Base-by-base conservation (phyloP, 2,113 vertebrate species). In the Cygnus buccinator region DNA sequence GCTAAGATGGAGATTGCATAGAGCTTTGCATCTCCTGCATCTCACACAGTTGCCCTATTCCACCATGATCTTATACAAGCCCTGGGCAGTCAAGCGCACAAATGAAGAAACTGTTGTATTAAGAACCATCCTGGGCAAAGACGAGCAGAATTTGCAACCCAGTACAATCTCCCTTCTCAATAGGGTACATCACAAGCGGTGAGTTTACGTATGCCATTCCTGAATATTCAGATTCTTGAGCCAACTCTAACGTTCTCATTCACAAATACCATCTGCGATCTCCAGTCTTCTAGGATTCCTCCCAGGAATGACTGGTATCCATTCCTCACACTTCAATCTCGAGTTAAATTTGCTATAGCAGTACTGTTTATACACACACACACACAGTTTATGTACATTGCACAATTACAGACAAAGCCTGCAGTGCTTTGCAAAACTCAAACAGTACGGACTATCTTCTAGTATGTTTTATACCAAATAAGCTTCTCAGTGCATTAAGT, bases 161-260 rank as follows among this genome's bases (percentile, higher is more conserved):
- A 66, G 63, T 10, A 65, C 26, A 41, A 67, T 6, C 65, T 66
- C 29, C 33, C 65, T 68, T 48, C 39, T 78, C 20, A 33, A 79
- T 54, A 52, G 7, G 26, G 20, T 39, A 74, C 54, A 50, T 17
- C 54, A 50, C 74, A 79, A 68, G 14, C 1, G 1, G n/a, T 26
- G 11, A 58, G 58, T 52, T 18, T 43, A 66, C 0, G 0, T 8
- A 23, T 11, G 46, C 35, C 1, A 0, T 18, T 35, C 83, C 82
- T 0, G 0, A 43, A 50, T 29, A 78, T 4, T 37, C 44, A 55
- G 59, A 41, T 43, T 82, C 29, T n/a, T 43, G 22, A 48, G 39
- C 7, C 50, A 90, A 16, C 50, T 70, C 44, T 10, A n/a, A 46
- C 0, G 2, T 48, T 79, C 33, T 65, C 33, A 63, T 19, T 70